phyloP scores from a whole-genome alignment of 2,797 vertebrate species.

The Crocidura indochinensis region DNA sequence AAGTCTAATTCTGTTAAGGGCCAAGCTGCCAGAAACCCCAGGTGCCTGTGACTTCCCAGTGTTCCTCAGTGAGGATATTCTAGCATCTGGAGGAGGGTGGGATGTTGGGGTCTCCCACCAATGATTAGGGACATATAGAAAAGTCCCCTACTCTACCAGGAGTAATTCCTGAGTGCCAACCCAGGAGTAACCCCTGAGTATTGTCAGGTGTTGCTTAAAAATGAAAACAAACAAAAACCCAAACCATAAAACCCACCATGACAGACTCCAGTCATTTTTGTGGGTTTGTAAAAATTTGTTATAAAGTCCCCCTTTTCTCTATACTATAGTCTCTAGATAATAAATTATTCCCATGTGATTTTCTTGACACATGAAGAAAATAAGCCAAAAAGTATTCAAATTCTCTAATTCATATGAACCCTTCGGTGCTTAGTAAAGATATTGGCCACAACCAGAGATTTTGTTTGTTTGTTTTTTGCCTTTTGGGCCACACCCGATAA shows the following conservation, averaged over 20 bases:
- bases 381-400: constrained; percentile 41
- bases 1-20: constrained; percentile 13
- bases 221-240: no score
- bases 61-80: not conserved
- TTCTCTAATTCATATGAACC: constrained; percentile 52
- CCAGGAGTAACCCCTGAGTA: no score
- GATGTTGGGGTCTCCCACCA: not conserved
- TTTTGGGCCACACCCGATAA: no score
- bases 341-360: not conserved
- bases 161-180: no score
- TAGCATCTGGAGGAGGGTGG: not conserved
- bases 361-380: constrained; percentile 33
- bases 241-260: not conserved
- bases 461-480: no score
- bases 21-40: not conserved
- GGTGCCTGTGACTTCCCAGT: not conserved
- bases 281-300: constrained; percentile 2
- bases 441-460: not conserved
- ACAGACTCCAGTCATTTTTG: constrained; percentile 16
- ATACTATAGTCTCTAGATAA: constrained; percentile 1
- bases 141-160: not conserved
- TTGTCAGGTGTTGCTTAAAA: no score
- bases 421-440: constrained; percentile 17
- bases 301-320: constrained; percentile 33
- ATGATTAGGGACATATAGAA: not conserved